Evolutionary conservation across 1,140 invertebrate species (phyloP).

Genomic region (Nasonia giraulti): DNA sequence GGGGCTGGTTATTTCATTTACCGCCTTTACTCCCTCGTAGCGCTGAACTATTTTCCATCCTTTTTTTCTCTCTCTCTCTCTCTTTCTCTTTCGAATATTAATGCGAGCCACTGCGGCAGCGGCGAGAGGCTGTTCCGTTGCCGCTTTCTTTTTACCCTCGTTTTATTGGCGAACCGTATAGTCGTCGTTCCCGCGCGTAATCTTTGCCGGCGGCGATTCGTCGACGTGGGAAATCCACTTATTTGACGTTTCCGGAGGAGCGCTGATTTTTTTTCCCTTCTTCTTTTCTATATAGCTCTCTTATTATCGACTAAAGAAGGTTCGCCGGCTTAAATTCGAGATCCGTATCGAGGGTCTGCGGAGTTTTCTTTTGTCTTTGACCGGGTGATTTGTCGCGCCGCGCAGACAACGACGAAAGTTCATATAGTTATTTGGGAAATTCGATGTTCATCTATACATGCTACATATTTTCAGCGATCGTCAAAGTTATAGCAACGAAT

Average conservation of each 20-base stretch:
- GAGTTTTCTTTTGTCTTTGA: too few species aligned
- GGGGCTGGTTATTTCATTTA: not conserved
- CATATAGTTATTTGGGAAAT: too few species aligned
- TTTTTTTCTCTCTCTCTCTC: not conserved
- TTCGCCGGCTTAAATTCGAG: not conserved
- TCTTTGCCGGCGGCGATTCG: conserved; percentile 7
- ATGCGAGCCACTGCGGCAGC: not conserved
- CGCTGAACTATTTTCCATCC: not conserved
- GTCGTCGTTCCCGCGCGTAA: not conserved
- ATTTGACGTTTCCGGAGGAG: conserved; percentile 5
- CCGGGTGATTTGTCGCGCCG: too few species aligned
- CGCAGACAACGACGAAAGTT: too few species aligned
- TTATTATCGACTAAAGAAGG: not conserved
- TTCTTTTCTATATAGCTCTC: not conserved
- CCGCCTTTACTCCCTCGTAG: not conserved
- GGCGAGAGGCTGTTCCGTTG: not conserved
- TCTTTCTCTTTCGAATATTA: not conserved
- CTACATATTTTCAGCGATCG: too few species aligned
- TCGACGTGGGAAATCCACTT: not conserved
- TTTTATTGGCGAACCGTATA: not conserved
- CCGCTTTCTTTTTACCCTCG: not conserved
- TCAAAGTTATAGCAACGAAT: too few species aligned
- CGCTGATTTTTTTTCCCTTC: not conserved
- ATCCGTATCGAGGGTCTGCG: too few species aligned
- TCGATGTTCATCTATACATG: too few species aligned